Base-by-base conservation (phyloP, 2,888 invertebrate genomes). In the Keiferia lycopersicella region DNA sequence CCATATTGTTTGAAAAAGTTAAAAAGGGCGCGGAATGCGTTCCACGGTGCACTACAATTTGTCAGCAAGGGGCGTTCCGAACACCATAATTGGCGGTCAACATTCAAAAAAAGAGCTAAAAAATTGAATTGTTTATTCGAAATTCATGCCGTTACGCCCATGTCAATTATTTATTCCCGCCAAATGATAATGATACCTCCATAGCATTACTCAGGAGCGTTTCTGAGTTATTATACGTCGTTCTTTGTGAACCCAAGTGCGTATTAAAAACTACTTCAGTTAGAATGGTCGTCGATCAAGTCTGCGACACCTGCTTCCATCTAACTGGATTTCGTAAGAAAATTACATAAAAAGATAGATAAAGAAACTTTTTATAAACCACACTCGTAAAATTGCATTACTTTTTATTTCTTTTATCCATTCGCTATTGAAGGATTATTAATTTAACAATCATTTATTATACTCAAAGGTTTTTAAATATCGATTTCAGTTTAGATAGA, bases 1-100 rank as follows among this genome's bases (percentile, higher is more conserved):
- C 83, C 82, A 82, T 82, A 69, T 81, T 82, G 74, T 68, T 76
- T 71, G 67, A 68, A 73, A 75, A 75, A 80, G 30, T 34, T 56
- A 56, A 56, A 30, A 56, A 56, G 78, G 81, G 80, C 80, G 75
- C 73, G 67, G 66, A 65, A 68, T 68, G 68, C 68, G 67, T 69
- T 68, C 69, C 62, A 64, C 57, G 50, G 64, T 60, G 63, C 72
- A 71, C 75, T 75, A 79, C 82, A 87, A 88, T 89, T 86, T 88
- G 89, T 89, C 88, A 86, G 81, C 78, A 69, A 71, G 76, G 83
- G 87, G 86, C 86, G 87, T 83, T 82, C 78, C 81, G 72, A 77
- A 71, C 73, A 72, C 78, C 73, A 80, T 86, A 87, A 88, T 87
- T 87, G 87, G 86, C 77, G 81, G 81, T 77, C 78, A 78, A 81